Evolutionary conservation across 35 echinoderm and acorn worm species (phyloP).

Genomic region (Anneissia japonica): DNA sequence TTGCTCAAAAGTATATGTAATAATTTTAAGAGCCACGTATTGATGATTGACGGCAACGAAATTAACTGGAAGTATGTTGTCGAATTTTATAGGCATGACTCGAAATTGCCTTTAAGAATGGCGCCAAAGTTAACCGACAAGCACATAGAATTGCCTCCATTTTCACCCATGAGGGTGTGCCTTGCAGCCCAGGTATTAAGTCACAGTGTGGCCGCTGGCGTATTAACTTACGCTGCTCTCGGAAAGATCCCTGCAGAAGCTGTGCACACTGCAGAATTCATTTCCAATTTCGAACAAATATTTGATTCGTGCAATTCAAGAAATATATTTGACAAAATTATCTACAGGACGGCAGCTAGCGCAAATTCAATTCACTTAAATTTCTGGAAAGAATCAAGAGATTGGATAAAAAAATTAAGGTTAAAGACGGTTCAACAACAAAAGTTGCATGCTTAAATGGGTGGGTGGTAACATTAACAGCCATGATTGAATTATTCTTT

Average conservation of each 20-base stretch:
- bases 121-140: slow-evolving; percentile 6
- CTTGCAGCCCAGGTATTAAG: slow-evolving; percentile 1
- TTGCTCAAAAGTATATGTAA: not conserved
- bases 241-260: slow-evolving; percentile 21
- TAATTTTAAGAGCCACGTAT: not conserved
- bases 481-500: not conserved
- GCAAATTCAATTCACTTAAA: not conserved
- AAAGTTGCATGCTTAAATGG: slow-evolving; percentile 12
- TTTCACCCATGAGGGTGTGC: not conserved
- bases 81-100: slow-evolving; percentile 7
- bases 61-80: slow-evolving; percentile 4
- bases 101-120: not conserved
- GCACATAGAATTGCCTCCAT: slow-evolving; percentile 1
- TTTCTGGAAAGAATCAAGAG: slow-evolving; percentile 9
- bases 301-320: slow-evolving; percentile 38
- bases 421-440: not conserved
- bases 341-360: not conserved
- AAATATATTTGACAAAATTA: not conserved
- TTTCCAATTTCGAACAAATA: slow-evolving; percentile 14
- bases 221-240: slow-evolving; percentile 3
- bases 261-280: slow-evolving; percentile 29
- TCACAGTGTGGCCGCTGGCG: slow-evolving; percentile 26
- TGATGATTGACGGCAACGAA: not conserved
- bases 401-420: slow-evolving; percentile 11
- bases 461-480: slow-evolving; percentile 14